These are phyloP conservation scores for Hypsopygia costalis DNA, from an alignment of 2,888 invertebrate species.

Conservation along the genomic window DNA sequence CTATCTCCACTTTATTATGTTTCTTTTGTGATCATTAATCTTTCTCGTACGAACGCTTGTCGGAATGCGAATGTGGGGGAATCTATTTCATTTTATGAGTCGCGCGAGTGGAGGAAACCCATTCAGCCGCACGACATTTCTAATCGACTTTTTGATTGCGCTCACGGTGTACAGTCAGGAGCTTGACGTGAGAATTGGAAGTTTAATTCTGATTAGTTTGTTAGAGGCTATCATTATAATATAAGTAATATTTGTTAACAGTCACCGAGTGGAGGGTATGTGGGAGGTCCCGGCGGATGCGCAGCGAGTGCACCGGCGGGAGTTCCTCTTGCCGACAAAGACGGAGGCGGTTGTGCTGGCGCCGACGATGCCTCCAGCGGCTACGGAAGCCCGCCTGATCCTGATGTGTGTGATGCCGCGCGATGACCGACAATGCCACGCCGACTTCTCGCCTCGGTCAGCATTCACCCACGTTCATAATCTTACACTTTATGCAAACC, in stretches of 20 bases:
- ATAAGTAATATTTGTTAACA: slow-evolving; percentile 24
- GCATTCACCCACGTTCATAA: slow-evolving; percentile 1
- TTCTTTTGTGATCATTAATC: slow-evolving; percentile 81
- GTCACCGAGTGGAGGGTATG: slow-evolving; percentile 70
- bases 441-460: slow-evolving; percentile 73
- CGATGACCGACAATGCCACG: slow-evolving; percentile 73
- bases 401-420: slow-evolving; percentile 80
- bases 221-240: not conserved
- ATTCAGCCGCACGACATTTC: slow-evolving; percentile 77
- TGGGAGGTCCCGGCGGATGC: slow-evolving; percentile 47
- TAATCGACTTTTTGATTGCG: slow-evolving; percentile 80
- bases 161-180: slow-evolving; percentile 55
- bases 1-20: slow-evolving; percentile 80
- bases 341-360: slow-evolving; percentile 65
- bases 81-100: slow-evolving; percentile 81
- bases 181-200: slow-evolving; percentile 49
- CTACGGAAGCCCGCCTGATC: slow-evolving; percentile 88
- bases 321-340: slow-evolving; percentile 56
- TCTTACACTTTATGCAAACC: not conserved
- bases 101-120: slow-evolving; percentile 71
- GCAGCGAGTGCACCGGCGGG: slow-evolving; percentile 41
- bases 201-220: slow-evolving; percentile 35
- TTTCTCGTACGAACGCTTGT: slow-evolving; percentile 81
- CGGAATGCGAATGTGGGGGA: slow-evolving; percentile 81
- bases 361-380: slow-evolving; percentile 89